phyloP scores from a whole-genome alignment of 2,888 invertebrate genomes.

The Epiblema foenella region DNA sequence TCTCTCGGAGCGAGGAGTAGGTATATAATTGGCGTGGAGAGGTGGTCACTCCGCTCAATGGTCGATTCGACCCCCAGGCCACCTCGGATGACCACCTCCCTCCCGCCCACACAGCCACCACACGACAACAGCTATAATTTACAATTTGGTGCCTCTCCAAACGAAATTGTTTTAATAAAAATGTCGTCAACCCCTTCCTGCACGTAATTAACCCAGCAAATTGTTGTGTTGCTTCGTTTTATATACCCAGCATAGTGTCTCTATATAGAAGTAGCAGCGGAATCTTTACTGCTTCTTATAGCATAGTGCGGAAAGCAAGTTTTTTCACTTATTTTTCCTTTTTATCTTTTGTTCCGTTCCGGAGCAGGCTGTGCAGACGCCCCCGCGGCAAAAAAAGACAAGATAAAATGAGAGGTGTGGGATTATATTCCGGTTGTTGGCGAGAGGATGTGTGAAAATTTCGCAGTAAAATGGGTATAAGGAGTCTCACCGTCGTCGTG shows the following conservation, averaged over 20 bases:
- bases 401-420: constrained; percentile 17
- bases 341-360: constrained; percentile 3
- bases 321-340: constrained; percentile 8
- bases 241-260: constrained; percentile 4
- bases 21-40: constrained; percentile 51
- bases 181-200: constrained; percentile 26
- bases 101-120: constrained; percentile 24
- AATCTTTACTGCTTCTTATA: constrained; percentile 13
- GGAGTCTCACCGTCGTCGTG: not conserved
- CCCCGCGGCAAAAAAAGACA: constrained; percentile 1
- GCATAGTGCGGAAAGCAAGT: not conserved
- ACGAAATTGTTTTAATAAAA: constrained; percentile 42
- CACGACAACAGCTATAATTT: constrained; percentile 32
- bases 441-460: constrained; percentile 20
- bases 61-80: constrained; percentile 40
- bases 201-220: constrained; percentile 30
- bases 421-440: constrained; percentile 20
- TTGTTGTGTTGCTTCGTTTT: constrained; percentile 16
- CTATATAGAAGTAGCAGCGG: constrained; percentile 5
- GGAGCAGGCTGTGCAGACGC: not conserved
- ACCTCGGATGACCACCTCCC: constrained; percentile 30
- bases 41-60: constrained; percentile 47
- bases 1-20: constrained; percentile 50
- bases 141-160: constrained; percentile 29
- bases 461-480: constrained; percentile 5